A percentile compares a stretch with the other conserved stretches of the same genome.
These are phyloP conservation scores for Meda fulgida DNA, from an alignment of 2,797 vertebrate species.

Conservation along the genomic window DNA sequence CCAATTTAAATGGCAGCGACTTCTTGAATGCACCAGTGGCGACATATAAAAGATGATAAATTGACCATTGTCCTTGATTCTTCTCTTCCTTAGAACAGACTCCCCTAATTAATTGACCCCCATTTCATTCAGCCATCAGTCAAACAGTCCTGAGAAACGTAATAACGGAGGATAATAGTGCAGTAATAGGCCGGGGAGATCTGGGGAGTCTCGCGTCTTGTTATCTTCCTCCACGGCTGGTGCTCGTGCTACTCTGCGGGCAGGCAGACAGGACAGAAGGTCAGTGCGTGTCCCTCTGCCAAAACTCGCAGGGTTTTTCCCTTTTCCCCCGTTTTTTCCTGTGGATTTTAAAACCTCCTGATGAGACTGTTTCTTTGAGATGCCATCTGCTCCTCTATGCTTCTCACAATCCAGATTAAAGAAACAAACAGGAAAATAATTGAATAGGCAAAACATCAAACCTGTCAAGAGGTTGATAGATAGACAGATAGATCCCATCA, in stretches of 20 bases:
- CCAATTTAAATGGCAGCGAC: conserved; percentile 39
- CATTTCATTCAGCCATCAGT: conserved; percentile 47
- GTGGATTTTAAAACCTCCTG: conserved; percentile 76
- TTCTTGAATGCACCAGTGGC: conserved; percentile 35
- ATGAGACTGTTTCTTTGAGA: conserved; percentile 79
- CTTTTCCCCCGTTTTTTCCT: conserved; percentile 58
- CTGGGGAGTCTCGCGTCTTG: conserved; percentile 53
- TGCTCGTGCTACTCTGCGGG: conserved; percentile 69
- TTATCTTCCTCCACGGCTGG: conserved; percentile 66
- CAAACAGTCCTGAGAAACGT: conserved; percentile 45
- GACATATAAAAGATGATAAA: conserved; percentile 51
- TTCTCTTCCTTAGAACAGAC: conserved; percentile 42
- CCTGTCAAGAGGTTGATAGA: not conserved
- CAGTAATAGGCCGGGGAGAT: conserved; percentile 62
- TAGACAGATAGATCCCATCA: too few species aligned
- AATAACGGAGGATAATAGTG: conserved; percentile 44
- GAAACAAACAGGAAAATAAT: conserved; percentile 66
- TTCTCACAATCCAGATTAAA: conserved; percentile 62
- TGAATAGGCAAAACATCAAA: conserved; percentile 23
- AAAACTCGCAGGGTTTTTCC: conserved; percentile 77
- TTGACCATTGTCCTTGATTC: conserved; percentile 56
- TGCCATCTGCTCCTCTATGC: conserved; percentile 79
- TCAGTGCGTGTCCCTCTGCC: conserved; percentile 78
- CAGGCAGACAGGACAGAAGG: conserved; percentile 81
- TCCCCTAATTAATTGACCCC: conserved; percentile 50